Evolutionary conservation across 2,113 vertebrate species (phyloP), one percentile per base, ranked within the genome.

Genomic region (Willisornis vidua): DNA sequence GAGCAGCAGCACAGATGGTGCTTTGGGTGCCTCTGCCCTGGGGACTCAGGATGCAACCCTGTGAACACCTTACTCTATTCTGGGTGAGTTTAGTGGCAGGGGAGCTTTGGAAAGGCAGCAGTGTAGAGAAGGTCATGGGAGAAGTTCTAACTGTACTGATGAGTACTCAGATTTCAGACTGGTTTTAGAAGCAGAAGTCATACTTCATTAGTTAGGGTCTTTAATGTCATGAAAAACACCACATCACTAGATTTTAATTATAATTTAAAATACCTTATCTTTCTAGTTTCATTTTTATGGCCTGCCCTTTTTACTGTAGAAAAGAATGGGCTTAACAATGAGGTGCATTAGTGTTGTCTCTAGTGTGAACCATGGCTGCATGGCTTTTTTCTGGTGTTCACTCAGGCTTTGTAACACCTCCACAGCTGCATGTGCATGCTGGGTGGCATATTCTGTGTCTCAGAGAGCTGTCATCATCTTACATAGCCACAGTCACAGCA

Each of bases 1-100:
- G 72, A 62, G 73, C 65, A 54, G 65, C 18, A 5, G 28, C 25
- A 4, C 5, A 33, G 71, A 16, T 19, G 31, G 39, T 57, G 23
- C 25, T 58, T 45, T 41, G 51, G 5, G 7, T 48, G 8, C 10
- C 35, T 26, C 20, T 12, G 1, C 31, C 16, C 3, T 4, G 9
- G 19, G 19, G 12, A 46, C n/a, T 28, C 45, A 12, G 16, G 37
- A 11, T n/a, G 41, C 66, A 51, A 18, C 39, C 22, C 80, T 0
- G 0, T n/a, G 41, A 77, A 12, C 72, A 39, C 33, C 10, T 28
- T 0, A 4, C 35, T 52, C 5, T 25, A 5, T 43, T 63, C 23
- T n/a, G 46, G 2, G 17, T 80, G 62, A n/a, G 26, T 37, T 75
- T 9, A 49, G 57, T 23, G 37, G 17, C 48, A 61, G 23, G 35